A percentile compares a stretch with the other conserved stretches of the same genome.
Evolutionary conservation across 2,888 invertebrate genomes (phyloP).

Genomic region (Dasysyrphus tricinctus): DNA sequence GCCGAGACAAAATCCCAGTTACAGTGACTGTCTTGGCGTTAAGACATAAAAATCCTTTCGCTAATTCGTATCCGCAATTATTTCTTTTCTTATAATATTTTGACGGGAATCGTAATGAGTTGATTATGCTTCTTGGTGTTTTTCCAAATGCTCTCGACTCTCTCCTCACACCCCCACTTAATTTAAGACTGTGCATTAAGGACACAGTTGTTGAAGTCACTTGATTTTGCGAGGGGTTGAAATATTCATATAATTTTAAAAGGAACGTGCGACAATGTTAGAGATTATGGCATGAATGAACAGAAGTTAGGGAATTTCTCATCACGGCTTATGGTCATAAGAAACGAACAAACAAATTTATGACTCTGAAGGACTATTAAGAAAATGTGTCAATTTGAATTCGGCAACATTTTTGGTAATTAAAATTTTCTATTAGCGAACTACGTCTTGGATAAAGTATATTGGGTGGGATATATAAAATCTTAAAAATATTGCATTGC

Average conservation of each 20-base stretch:
- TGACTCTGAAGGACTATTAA: constrained; percentile 72
- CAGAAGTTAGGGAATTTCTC: constrained; percentile 55
- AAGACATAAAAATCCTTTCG: constrained; percentile 74
- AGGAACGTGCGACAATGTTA: constrained; percentile 60
- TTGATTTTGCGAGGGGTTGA: constrained; percentile 52
- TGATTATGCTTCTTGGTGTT: constrained; percentile 75
- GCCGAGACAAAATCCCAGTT: constrained; percentile 42
- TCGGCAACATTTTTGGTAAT: constrained; percentile 70
- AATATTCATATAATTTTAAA: constrained; percentile 53
- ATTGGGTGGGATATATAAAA: background rate
- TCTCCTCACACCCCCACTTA: constrained; percentile 5
- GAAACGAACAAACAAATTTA: constrained; percentile 69
- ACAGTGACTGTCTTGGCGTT: constrained; percentile 25
- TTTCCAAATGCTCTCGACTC: constrained; percentile 43
- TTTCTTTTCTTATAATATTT: constrained; percentile 76
- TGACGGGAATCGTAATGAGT: constrained; percentile 77
- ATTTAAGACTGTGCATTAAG: constrained; percentile 56
- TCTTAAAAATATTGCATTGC: background rate
- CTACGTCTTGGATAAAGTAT: constrained; percentile 11
- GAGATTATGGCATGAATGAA: constrained; percentile 63
- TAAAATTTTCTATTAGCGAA: constrained; percentile 62
- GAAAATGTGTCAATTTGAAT: constrained; percentile 76
- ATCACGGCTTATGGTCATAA: constrained; percentile 51
- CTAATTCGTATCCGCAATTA: constrained; percentile 75
- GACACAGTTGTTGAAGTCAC: constrained; percentile 68